phyloP scores from a whole-genome alignment of 2,113 vertebrate genomes.

The Neodon shergylaensis region DNA sequence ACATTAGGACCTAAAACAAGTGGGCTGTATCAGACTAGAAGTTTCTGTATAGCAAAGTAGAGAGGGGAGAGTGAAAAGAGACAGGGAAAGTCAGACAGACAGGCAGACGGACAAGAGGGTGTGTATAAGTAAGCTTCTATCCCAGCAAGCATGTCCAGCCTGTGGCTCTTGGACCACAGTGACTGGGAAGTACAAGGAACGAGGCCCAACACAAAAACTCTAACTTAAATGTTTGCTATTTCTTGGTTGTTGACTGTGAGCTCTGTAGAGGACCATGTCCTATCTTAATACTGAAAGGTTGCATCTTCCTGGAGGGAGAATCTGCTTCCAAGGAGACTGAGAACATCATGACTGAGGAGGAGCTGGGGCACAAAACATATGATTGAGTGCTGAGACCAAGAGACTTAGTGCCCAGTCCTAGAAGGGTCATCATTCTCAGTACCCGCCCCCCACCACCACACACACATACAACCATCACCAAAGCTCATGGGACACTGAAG shows the following conservation, averaged over 20 bases:
- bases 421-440: neutral
- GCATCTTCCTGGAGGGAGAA: neutral
- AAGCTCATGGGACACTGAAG: neutral
- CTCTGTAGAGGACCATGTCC: neutral
- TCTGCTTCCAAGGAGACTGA: neutral
- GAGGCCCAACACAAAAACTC: neutral
- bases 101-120: neutral
- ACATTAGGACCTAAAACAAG: neutral
- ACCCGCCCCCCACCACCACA: rapidly evolving
- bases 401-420: neutral
- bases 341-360: neutral
- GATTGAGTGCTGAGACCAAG: neutral
- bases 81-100: neutral
- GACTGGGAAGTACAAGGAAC: neutral
- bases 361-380: neutral
- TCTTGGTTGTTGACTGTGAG: neutral
- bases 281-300: neutral
- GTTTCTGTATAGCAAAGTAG: neutral
- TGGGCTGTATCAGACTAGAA: neutral
- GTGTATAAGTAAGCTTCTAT: neutral
- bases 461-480: no score
- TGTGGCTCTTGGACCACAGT: neutral
- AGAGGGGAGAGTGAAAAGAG: neutral
- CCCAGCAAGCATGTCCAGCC: neutral
- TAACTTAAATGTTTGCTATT: neutral